phyloP scores from a whole-genome alignment of 2,113 vertebrate species.

The Sakesphorus luctuosus region DNA sequence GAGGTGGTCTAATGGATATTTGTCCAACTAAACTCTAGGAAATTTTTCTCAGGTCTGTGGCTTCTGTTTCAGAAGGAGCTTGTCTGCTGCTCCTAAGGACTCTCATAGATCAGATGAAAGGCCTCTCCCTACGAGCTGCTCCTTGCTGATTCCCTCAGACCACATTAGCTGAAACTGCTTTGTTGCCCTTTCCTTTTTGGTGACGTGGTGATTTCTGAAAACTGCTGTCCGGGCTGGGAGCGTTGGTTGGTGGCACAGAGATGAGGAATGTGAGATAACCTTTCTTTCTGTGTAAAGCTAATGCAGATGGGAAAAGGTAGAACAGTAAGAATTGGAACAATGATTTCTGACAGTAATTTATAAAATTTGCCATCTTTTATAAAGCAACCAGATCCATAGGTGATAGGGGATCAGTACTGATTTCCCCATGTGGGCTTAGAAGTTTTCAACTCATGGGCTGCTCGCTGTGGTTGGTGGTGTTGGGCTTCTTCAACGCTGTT shows the following conservation, averaged over 20 bases:
- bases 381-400: neutral
- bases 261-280: neutral
- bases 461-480: accelerated
- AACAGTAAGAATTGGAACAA: neutral
- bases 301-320: neutral
- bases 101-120: neutral
- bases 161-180: neutral
- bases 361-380: neutral
- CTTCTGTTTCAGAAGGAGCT: neutral
- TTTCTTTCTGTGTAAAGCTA: neutral
- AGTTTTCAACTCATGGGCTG: neutral
- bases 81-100: neutral
- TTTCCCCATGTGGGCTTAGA: neutral
- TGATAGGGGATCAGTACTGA: neutral
- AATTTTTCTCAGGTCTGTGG: neutral
- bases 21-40: neutral
- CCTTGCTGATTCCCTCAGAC: neutral
- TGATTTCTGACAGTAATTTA: neutral
- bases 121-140: neutral
- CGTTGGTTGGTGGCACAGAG: neutral
- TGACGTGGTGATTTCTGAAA: neutral
- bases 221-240: neutral
- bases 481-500: neutral
- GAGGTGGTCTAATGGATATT: neutral
- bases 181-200: neutral